Percentiles rank a stretch among this genome's conserved stretches.
These are phyloP conservation scores for Octodonta nipae DNA, from an alignment of 2,888 invertebrate species.

Conservation along the genomic window DNA sequence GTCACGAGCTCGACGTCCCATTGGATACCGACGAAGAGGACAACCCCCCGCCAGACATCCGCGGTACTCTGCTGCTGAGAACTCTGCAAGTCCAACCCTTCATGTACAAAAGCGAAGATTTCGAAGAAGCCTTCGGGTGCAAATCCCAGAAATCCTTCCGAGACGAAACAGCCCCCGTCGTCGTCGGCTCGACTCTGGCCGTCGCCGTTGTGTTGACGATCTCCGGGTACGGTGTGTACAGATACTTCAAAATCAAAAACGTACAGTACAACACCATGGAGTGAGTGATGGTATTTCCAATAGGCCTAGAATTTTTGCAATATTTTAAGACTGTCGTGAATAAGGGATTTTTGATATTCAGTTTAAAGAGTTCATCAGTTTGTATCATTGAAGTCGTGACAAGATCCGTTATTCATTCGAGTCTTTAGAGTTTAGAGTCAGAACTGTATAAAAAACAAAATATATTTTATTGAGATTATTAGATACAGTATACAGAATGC, in stretches of 20 bases:
- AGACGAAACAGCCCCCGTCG: constrained; percentile 73
- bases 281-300: constrained; percentile 32
- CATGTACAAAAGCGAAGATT: constrained; percentile 67
- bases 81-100: constrained; percentile 59
- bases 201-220: constrained; percentile 69
- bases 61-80: constrained; percentile 24
- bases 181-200: constrained; percentile 72
- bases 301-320: no score
- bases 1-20: constrained; percentile 55
- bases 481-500: not conserved
- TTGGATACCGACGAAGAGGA: constrained; percentile 39
- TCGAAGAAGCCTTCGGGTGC: constrained; percentile 58
- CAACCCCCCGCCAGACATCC: constrained; percentile 26
- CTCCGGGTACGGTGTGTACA: constrained; percentile 71
- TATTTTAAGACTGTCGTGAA: not conserved
- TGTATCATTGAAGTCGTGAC: no score
- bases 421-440: no score
- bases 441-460: no score
- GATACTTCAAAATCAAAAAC: constrained; percentile 78
- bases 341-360: not conserved
- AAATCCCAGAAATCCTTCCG: constrained; percentile 40
- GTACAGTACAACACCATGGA: constrained; percentile 88
- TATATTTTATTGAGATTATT: no score
- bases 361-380: no score
- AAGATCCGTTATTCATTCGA: no score